Evolutionary conservation across 1,140 invertebrate genomes (phyloP).

Genomic region (Drosophila saltans): DNA sequence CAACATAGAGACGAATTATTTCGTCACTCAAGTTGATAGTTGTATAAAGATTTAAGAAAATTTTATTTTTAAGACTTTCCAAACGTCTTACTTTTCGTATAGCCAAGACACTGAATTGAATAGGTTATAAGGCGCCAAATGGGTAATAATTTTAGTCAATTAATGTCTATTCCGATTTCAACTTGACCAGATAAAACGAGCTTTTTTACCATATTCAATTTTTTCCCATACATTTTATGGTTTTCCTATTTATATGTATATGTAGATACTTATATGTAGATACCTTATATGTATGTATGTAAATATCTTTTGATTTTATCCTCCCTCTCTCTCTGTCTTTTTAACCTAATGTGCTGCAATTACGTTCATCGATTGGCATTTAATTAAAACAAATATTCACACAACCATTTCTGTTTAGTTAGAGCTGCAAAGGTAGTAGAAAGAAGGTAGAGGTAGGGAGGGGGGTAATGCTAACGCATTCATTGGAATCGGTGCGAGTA

Average conservation of each 20-base stretch:
- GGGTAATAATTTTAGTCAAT: slow-evolving; percentile 64
- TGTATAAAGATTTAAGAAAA: no score
- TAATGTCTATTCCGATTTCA: slow-evolving; percentile 73
- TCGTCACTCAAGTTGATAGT: no score
- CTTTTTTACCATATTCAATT: slow-evolving; percentile 60
- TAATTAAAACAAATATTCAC: slow-evolving; percentile 74
- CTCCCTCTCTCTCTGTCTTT: slow-evolving; percentile 20
- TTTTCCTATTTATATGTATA: slow-evolving; percentile 8
- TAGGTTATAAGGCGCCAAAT: neutral
- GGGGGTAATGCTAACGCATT: slow-evolving; percentile 13
- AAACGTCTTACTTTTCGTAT: no score
- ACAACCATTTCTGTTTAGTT: slow-evolving; percentile 21
- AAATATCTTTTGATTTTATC: no score
- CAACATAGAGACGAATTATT: no score
- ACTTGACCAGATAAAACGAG: slow-evolving; percentile 67
- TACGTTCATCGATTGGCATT: slow-evolving; percentile 69
- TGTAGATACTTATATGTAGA: no score
- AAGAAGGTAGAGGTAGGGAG: neutral
- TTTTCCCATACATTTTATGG: slow-evolving; percentile 33
- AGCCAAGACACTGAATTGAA: no score
- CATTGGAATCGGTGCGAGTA: slow-evolving; percentile 22
- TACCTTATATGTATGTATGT: no score
- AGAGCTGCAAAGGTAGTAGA: neutral
- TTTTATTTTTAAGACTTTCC: no score
- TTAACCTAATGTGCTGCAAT: slow-evolving; percentile 67